These are phyloP conservation scores for Temnopleurus reevesii DNA, from an alignment of 53 echinoderm and acorn worm genomes.

Conservation along the genomic window DNA sequence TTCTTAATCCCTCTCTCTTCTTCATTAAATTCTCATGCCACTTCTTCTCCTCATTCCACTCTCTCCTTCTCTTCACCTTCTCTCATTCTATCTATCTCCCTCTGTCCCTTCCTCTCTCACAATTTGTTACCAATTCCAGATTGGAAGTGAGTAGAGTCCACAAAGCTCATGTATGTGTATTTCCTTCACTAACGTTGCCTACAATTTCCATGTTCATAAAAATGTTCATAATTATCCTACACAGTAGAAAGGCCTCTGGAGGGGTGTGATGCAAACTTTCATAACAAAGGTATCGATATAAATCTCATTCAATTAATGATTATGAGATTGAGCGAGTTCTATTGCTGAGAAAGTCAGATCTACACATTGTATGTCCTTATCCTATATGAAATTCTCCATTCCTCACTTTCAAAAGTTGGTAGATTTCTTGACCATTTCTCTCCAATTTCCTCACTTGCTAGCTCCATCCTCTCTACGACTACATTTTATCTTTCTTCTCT, in stretches of 20 bases:
- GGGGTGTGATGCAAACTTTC: conserved; percentile 16
- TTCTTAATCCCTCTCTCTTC: not conserved
- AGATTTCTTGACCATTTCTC: no score
- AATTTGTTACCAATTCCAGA: no score
- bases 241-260: not conserved
- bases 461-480: no score
- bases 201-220: conserved; percentile 8
- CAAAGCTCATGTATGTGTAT: no score
- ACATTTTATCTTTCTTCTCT: no score
- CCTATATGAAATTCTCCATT: no score
- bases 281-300: not conserved
- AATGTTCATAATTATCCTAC: not conserved
- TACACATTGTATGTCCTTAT: not conserved
- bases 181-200: no score
- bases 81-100: not conserved
- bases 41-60: not conserved
- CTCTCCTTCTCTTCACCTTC: not conserved
- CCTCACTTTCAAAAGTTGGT: no score
- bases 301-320: not conserved
- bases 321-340: not conserved
- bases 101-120: not conserved
- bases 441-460: no score
- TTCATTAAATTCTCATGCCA: not conserved
- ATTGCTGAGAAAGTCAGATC: not conserved
- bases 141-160: no score